Conservation (phyloP, 2,888 invertebrate species). For the Rhagophthalmus giganteus region DNA sequence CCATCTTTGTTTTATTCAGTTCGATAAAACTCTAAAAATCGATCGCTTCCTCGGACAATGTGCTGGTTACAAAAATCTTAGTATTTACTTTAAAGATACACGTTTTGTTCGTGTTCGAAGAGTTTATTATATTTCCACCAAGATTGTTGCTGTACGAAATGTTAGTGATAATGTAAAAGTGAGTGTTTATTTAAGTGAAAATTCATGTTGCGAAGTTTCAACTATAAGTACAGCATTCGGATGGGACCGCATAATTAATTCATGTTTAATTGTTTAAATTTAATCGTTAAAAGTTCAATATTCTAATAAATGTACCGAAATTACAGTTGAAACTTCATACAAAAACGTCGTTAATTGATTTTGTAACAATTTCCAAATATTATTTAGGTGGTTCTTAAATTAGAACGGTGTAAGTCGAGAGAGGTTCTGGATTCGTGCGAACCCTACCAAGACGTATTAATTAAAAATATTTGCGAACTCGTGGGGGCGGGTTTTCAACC, state of each 20-base stretch:
- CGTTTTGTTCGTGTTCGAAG: conserved; percentile 32
- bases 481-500: conserved; percentile 35
- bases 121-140: conserved; percentile 32
- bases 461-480: conserved; percentile 40
- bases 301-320: too few species aligned
- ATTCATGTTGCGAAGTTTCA: too few species aligned
- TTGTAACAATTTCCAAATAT: too few species aligned
- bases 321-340: too few species aligned
- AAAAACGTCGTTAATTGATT: too few species aligned
- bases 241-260: too few species aligned
- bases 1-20: conserved; percentile 1
- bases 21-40: conserved; percentile 34
- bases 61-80: conserved; percentile 32
- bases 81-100: conserved; percentile 29
- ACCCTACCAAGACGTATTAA: conserved; percentile 39
- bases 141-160: conserved; percentile 23
- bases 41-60: conserved; percentile 35
- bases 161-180: conserved; percentile 33
- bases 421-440: conserved; percentile 45
- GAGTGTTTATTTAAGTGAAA: conserved; percentile 3
- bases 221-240: too few species aligned
- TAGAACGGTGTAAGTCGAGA: conserved; percentile 39
- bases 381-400: conserved; percentile 36
- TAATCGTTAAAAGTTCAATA: too few species aligned
- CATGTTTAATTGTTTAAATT: too few species aligned